Conservation (phyloP, 2,888 invertebrate species). For the Dichetophora obliterata region DNA sequence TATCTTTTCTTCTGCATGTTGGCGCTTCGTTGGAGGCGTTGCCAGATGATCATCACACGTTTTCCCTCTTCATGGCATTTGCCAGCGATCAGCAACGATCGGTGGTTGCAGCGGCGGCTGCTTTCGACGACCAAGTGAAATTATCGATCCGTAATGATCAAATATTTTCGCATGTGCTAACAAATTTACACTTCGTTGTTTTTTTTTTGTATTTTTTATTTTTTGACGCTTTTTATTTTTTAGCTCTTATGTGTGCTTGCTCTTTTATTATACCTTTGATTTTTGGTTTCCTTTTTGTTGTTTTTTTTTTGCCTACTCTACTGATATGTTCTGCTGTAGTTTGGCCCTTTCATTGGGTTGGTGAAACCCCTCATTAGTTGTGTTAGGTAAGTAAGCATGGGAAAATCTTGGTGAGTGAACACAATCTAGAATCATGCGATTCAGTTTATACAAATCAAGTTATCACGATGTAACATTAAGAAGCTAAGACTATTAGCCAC, state of each 20-base stretch:
- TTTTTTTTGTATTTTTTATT: background rate
- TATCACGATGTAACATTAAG: no score
- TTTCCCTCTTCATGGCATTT: slow-evolving; percentile 55
- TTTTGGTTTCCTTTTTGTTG: no score
- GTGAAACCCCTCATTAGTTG: slow-evolving; percentile 11
- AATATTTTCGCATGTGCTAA: slow-evolving; percentile 51
- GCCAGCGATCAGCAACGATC: background rate
- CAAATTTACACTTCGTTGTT: slow-evolving; percentile 51
- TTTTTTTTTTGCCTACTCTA: background rate
- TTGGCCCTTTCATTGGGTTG: background rate
- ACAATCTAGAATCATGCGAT: no score
- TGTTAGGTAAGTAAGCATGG: background rate
- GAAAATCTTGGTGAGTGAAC: background rate
- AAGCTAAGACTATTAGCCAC: no score
- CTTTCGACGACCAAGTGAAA: slow-evolving; percentile 44
- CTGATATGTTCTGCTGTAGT: background rate
- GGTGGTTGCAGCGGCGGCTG: slow-evolving; percentile 38
- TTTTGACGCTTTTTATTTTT: background rate
- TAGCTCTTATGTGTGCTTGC: no score
- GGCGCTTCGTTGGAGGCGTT: slow-evolving; percentile 61
- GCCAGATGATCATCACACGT: slow-evolving; percentile 67
- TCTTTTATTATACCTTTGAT: background rate
- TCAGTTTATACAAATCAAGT: no score
- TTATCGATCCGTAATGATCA: slow-evolving; percentile 51
- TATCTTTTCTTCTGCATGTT: slow-evolving; percentile 41